These are phyloP conservation scores for Nasonovia ribisnigri DNA, from an alignment of 2,888 invertebrate genomes.

Conservation along the genomic window DNA sequence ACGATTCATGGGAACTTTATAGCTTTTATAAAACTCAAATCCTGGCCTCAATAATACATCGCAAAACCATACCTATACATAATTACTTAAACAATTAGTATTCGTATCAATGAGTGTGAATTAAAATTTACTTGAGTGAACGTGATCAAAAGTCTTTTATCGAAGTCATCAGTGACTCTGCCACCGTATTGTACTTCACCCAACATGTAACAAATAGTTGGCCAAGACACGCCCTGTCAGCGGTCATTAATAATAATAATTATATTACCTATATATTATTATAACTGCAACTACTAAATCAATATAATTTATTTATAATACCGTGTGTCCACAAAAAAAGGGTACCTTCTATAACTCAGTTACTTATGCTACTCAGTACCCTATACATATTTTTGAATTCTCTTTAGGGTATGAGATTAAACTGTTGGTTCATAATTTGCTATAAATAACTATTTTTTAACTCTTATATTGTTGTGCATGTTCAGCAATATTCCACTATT, in stretches of 20 bases:
- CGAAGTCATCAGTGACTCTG: constrained; percentile 96
- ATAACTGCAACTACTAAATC: neutral
- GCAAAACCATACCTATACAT: constrained; percentile 85
- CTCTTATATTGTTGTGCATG: too few species aligned
- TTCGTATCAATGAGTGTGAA: neutral
- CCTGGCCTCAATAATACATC: constrained; percentile 87
- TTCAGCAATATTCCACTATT: too few species aligned
- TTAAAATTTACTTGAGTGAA: constrained; percentile 78
- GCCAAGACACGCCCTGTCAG: constrained; percentile 90
- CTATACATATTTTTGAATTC: too few species aligned
- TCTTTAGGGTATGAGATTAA: too few species aligned
- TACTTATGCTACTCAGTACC: too few species aligned
- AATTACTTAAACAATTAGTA: neutral
- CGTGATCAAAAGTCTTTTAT: constrained; percentile 91
- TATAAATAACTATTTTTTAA: too few species aligned
- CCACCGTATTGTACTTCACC: constrained; percentile 92
- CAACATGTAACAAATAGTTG: constrained; percentile 96
- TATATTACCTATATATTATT: neutral
- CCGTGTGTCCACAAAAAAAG: too few species aligned
- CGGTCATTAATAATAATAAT: neutral
- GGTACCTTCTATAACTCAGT: too few species aligned
- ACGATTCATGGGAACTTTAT: constrained; percentile 89
- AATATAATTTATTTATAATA: too few species aligned
- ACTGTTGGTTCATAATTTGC: too few species aligned
- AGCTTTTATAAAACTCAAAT: constrained; percentile 94